Conservation (phyloP, 2,888 invertebrate genomes). For the Drosophila fungiperda region DNA sequence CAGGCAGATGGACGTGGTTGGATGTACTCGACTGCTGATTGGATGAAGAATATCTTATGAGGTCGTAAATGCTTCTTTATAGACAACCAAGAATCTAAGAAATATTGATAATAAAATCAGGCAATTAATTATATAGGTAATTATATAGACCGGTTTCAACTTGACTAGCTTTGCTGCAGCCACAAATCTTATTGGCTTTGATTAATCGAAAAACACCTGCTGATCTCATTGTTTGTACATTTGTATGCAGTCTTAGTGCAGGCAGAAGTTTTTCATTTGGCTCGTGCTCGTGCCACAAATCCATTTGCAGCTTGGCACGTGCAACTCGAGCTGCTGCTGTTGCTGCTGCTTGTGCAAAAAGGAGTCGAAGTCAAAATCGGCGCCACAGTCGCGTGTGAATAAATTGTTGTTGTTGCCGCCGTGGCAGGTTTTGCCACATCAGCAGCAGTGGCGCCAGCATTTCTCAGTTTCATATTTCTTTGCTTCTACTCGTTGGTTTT, state of each 20-base stretch:
- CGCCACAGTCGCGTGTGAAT: constrained; percentile 31
- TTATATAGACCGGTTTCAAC: neutral
- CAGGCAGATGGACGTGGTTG: neutral
- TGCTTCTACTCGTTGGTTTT: neutral
- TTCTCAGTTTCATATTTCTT: constrained; percentile 12
- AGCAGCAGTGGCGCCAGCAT: constrained; percentile 43
- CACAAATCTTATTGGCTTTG: neutral
- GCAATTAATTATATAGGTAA: neutral
- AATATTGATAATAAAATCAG: neutral
- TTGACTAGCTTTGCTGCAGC: neutral
- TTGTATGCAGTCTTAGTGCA: constrained; percentile 20
- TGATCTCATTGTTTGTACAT: constrained; percentile 22
- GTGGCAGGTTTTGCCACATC: constrained; percentile 19
- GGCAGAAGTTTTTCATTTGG: constrained; percentile 39
- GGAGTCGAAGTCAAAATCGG: constrained; percentile 2
- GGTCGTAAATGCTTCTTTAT: neutral
- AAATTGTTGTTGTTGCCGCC: constrained; percentile 6
- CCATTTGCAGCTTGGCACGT: constrained; percentile 67
- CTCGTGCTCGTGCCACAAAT: constrained; percentile 39
- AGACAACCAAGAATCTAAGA: neutral
- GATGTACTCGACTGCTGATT: neutral
- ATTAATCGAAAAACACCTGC: constrained; percentile 14
- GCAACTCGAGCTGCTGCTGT: constrained; percentile 23
- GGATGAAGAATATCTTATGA: neutral
- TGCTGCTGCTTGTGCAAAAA: too few relatives aligned